These are phyloP conservation scores for Channa argus DNA, from an alignment of 2,113 vertebrate species.

Conservation along the genomic window DNA sequence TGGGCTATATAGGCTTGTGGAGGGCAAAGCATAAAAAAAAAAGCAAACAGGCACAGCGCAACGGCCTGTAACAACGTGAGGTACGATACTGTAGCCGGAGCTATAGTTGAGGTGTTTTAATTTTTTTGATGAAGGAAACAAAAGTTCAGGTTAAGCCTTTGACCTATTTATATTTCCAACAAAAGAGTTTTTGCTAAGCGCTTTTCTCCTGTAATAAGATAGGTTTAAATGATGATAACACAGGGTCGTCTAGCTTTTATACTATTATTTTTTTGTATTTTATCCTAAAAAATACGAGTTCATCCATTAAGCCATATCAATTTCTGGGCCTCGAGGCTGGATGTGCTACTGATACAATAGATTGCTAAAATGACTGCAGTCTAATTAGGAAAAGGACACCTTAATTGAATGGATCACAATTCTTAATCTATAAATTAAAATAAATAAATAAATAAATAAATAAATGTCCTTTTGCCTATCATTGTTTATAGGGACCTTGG, in stretches of 20 bases:
- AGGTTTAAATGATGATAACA: constrained; percentile 28
- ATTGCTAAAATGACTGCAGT: constrained; percentile 7
- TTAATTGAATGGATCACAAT: constrained; percentile 45
- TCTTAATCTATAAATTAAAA: constrained; percentile 32
- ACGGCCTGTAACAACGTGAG: constrained; percentile 71
- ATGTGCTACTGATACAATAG: constrained; percentile 25
- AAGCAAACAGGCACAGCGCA: constrained; percentile 71
- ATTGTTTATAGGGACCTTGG: constrained; percentile 10
- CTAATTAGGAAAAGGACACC: constrained; percentile 44
- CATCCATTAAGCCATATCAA: constrained; percentile 42
- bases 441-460: constrained; percentile 26
- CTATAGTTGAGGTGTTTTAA: constrained; percentile 54
- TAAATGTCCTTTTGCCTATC: constrained; percentile 14
- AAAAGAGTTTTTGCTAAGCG: constrained; percentile 36
- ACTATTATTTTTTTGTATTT: background rate
- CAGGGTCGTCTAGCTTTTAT: background rate
- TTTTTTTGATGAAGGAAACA: constrained; percentile 68
- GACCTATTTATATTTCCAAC: constrained; percentile 55
- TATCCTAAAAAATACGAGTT: constrained; percentile 2
- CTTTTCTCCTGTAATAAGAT: constrained; percentile 53
- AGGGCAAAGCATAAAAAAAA: constrained; percentile 88
- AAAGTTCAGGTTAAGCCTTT: constrained; percentile 70
- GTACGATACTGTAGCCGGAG: constrained; percentile 62
- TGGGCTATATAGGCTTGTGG: constrained; percentile 85
- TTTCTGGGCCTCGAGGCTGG: constrained; percentile 32